A percentile compares a stretch with the other conserved stretches of the same genome.
Conservation (phyloP, 2,888 invertebrate genomes). For the Lasioglossum malachurum region DNA sequence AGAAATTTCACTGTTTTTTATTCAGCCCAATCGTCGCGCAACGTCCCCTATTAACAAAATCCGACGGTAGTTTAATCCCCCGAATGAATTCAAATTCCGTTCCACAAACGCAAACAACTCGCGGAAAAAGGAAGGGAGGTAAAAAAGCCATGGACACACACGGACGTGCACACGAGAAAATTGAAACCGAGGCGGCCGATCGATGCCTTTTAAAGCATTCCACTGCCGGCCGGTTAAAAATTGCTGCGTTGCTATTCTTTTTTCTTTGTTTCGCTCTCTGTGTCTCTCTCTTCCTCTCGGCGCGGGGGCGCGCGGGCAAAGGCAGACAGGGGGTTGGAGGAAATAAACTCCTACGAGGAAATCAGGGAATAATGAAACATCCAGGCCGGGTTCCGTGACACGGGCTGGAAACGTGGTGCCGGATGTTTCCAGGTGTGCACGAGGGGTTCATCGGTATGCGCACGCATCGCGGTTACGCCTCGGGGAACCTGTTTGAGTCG, state of each 20-base stretch:
- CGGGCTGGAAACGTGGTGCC: conserved; percentile 3
- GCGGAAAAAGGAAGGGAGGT: not conserved
- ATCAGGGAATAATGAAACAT: conserved; percentile 51
- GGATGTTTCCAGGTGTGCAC: conserved; percentile 54
- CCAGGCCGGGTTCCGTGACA: conserved; percentile 15
- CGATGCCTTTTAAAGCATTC: conserved; percentile 30
- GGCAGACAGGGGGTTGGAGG: conserved; percentile 23
- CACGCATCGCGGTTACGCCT: conserved; percentile 63
- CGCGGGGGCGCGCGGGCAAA: not conserved
- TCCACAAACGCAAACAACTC: conserved; percentile 11
- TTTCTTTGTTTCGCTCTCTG: not conserved
- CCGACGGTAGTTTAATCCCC: conserved; percentile 11
- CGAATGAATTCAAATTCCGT: conserved; percentile 18
- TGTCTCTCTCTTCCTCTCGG: not conserved
- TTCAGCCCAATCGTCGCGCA: not conserved
- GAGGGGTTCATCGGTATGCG: conserved; percentile 47
- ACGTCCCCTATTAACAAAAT: conserved; percentile 5
- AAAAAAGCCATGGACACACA: not conserved
- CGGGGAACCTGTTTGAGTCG: conserved; percentile 78
- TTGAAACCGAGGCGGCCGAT: not conserved
- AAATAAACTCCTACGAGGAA: conserved; percentile 43
- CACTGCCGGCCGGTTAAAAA: conserved; percentile 21
- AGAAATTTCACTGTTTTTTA: not conserved
- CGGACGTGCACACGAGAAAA: not conserved
- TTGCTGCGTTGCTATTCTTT: not conserved